Evolutionary conservation across 2,888 invertebrate species (phyloP), one percentile per base, ranked within the genome.

Genomic region (Subacronicta megacephala): DNA sequence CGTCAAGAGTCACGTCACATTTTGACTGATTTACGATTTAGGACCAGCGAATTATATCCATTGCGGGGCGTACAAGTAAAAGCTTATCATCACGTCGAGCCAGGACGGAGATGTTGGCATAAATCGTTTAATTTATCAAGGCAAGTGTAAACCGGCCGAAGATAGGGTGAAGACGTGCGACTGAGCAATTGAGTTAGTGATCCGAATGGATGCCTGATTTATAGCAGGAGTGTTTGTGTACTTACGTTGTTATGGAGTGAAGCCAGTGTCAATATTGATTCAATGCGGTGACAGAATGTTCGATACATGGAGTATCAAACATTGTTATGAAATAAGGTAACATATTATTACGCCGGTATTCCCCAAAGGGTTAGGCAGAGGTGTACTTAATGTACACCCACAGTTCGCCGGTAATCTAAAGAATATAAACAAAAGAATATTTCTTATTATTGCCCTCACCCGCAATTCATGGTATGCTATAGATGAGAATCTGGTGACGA

Each of bases 41-140:
- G 18, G 54, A 38, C 38, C 56, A 52, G 44, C 47, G 47, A 65
- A 49, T 33, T 13, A 29, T 17, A 26, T 50, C 15, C 41, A 52
- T 52, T 62, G 58, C 62, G 49, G 43, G 23, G 44, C 38, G 31
- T 36, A 45, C 42, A 62, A 59, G 56, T 51, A 18, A 70, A 46
- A 35, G 40, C 57, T 66, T 74, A 65, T 66, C 62, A 53, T 35
- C 17, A 31, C 1, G 49, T 35, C 10, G 29, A 47, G 49, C 18
- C 26, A 31, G 53, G 36, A 41, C 20, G 17, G 46, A 57, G 55
- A 62, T 61, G 46, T 55, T 62, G 45, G 29, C 47, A 54, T 68
- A 62, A 75, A 67, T 73, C 61, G 42, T 58, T 56, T 45, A 55
- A 65, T 62, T 62, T 58, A 75, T 62, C 59, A 60, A 60, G 42